Conservation (phyloP, 1,140 invertebrate genomes). For the Pachypsylla venusta region DNA sequence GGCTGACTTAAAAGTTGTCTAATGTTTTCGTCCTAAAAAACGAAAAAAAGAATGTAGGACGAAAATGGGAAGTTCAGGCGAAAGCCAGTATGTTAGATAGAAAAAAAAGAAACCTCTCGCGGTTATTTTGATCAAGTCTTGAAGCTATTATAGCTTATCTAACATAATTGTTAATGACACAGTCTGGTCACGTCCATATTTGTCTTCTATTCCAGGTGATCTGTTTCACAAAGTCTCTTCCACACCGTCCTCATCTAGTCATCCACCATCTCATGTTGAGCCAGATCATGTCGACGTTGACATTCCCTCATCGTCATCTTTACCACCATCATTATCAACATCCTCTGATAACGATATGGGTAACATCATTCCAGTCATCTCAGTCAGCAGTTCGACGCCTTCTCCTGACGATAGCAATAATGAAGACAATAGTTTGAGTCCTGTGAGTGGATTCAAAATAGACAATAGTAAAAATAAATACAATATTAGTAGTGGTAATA, state of each 20-base stretch:
- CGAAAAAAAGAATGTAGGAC: too few species aligned
- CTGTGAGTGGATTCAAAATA: conserved; percentile 11
- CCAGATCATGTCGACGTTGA: conserved; percentile 20
- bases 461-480: conserved; percentile 9
- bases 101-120: too few species aligned
- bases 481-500: background rate
- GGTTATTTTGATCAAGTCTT: too few species aligned
- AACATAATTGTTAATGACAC: too few species aligned
- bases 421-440: conserved; percentile 19
- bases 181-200: too few species aligned
- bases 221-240: background rate
- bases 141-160: too few species aligned
- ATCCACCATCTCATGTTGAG: background rate
- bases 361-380: conserved; percentile 14
- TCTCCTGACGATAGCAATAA: conserved; percentile 27
- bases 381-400: conserved; percentile 26
- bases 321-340: background rate
- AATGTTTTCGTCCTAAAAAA: too few species aligned
- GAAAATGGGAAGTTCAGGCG: too few species aligned
- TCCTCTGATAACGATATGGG: background rate
- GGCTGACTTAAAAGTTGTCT: too few species aligned
- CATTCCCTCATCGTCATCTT: conserved; percentile 16
- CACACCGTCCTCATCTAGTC: background rate
- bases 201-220: too few species aligned
- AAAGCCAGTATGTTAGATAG: too few species aligned